These are phyloP conservation scores for Octopus sinensis DNA, from an alignment of 1,140 invertebrate genomes.

Conservation along the genomic window DNA sequence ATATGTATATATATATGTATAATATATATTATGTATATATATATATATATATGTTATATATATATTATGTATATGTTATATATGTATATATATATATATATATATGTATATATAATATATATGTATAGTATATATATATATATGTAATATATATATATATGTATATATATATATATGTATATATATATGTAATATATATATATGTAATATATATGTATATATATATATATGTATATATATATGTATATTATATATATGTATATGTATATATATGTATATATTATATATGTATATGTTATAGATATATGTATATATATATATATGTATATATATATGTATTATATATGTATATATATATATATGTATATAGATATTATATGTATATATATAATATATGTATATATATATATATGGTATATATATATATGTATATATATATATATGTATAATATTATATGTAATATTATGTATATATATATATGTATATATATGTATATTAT, in stretches of 20 bases:
- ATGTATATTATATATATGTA: slow-evolving; percentile 11
- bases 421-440: slow-evolving; percentile 18
- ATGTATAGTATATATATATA: slow-evolving; percentile 20
- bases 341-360: slow-evolving; percentile 10
- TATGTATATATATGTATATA: slow-evolving; percentile 13
- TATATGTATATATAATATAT: not conserved
- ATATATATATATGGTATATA: slow-evolving; percentile 14
- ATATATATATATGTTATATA: slow-evolving; percentile 14
- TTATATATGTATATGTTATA: too few species aligned
- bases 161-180: slow-evolving; percentile 12
- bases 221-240: slow-evolving; percentile 14
- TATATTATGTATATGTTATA: slow-evolving; percentile 3
- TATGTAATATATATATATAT: slow-evolving; percentile 13
- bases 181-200: slow-evolving; percentile 8
- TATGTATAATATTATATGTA: too few species aligned
- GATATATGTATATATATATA: slow-evolving; percentile 19
- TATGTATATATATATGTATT: not conserved
- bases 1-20: slow-evolving; percentile 20
- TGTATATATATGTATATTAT: slow-evolving; percentile 15
- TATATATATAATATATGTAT: slow-evolving; percentile 7
- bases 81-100: slow-evolving; percentile 21
- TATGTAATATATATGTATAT: slow-evolving; percentile 16
- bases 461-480: not conserved
- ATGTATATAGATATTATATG: slow-evolving; percentile 12
- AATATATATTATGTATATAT: too few species aligned